Evolutionary conservation across 2,113 vertebrate genomes (phyloP).

Genomic region (Clarias gariepinus): DNA sequence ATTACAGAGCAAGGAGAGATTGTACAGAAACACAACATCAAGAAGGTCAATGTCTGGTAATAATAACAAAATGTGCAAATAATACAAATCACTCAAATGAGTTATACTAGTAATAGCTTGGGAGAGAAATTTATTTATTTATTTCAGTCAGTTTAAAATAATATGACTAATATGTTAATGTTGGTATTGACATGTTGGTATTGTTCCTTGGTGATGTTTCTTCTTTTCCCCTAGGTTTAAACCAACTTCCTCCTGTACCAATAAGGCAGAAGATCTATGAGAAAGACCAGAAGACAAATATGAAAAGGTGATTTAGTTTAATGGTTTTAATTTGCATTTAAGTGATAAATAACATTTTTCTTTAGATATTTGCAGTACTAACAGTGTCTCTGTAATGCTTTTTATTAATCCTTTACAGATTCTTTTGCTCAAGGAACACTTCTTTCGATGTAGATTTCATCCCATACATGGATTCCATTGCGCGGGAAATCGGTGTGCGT

Average conservation of each 20-base stretch:
- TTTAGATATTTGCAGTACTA: background rate
- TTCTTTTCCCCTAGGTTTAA: slow-evolving; percentile 66
- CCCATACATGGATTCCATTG: slow-evolving; percentile 79
- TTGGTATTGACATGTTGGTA: too few relatives aligned
- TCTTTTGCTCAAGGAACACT: slow-evolving; percentile 45
- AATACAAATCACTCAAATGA: background rate
- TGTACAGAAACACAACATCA: background rate
- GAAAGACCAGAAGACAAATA: slow-evolving; percentile 66
- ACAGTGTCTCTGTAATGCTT: background rate
- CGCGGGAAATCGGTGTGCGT: slow-evolving; percentile 71
- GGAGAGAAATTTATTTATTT: background rate
- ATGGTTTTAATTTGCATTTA: background rate
- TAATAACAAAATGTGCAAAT: background rate
- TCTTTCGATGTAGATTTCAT: slow-evolving; percentile 75
- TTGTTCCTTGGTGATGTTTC: background rate
- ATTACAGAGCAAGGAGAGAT: slow-evolving; percentile 34
- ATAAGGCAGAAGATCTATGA: slow-evolving; percentile 76
- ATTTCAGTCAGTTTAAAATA: background rate
- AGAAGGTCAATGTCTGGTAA: background rate
- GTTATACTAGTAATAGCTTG: background rate
- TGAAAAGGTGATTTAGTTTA: slow-evolving; percentile 65
- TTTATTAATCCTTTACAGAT: slow-evolving; percentile 49
- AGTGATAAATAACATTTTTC: background rate
- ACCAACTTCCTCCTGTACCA: slow-evolving; percentile 66
- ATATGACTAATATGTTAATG: background rate